Evolutionary conservation across 2,113 vertebrate species (phyloP).

Genomic region (Scomber colias): DNA sequence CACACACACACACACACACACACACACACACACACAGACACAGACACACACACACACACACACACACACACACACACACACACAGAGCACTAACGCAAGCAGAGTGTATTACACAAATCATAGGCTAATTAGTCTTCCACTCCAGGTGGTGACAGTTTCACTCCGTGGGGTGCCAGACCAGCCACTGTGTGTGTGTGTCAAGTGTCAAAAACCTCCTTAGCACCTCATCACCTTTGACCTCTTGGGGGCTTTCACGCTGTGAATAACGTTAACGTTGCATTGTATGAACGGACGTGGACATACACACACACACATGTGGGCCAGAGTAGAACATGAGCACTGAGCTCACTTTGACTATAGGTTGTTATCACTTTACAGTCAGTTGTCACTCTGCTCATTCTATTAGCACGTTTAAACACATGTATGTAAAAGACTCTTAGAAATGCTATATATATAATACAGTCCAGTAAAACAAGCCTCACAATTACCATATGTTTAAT

Average conservation of each 20-base stretch:
- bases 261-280: constrained; percentile 51
- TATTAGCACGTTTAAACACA: too few relatives aligned
- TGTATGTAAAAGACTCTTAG: too few relatives aligned
- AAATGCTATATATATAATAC: too few relatives aligned
- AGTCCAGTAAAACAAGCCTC: too few relatives aligned
- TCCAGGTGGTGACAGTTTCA: constrained; percentile 80
- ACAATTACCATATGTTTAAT: too few relatives aligned
- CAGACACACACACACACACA: too few relatives aligned
- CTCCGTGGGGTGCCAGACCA: constrained; percentile 61
- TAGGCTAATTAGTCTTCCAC: constrained; percentile 72
- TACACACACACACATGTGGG: neutral
- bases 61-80: neutral
- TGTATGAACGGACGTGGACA: constrained; percentile 17
- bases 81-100: neutral
- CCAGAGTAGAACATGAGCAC: neutral
- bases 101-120: constrained; percentile 77
- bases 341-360: neutral
- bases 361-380: constrained; percentile 15
- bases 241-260: constrained; percentile 51
- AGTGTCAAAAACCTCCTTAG: constrained; percentile 79
- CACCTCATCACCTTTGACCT: constrained; percentile 77
- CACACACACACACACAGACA: too few relatives aligned
- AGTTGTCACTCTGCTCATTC: constrained; percentile 1
- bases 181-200: constrained; percentile 61
- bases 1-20: too few relatives aligned